Evolutionary conservation across 1,140 invertebrate species (phyloP), one percentile per base, ranked within the genome.

Genomic region (Rhynchophorus ferrugineus): DNA sequence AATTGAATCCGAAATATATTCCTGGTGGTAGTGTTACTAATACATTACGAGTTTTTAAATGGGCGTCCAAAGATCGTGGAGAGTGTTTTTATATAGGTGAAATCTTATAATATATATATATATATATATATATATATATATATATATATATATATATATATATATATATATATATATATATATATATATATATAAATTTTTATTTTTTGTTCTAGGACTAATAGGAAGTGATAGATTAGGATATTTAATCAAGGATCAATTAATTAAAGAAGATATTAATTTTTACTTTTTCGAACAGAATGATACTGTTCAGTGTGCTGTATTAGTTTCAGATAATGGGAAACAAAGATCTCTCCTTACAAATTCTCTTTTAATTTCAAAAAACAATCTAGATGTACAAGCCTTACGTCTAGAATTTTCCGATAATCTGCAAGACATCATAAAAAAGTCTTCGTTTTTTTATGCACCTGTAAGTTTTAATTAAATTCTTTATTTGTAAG

Each of bases 271-370:
- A 71, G 70, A 14, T 22, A 57, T 59, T 24, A 45, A 46, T 56
- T 62, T 14, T 47, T 72, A 73, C 48, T 74, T 74, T 54, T 62
- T 65, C 9, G 52, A 69, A 29, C 66, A 73, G 59, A 51, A 67
- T 5, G 56, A 76, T 18, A 68, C 70, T 24, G 85, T 84, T 8
- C 14, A 41, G 1, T 85, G 85, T 19, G 76, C 78, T 5, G 86
- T 84, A 57, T 68, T 80, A 20, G 78, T 82, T 13, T 67, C 88
- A 21, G 73, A 84, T 59, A 73, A 74, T 7, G 79, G 75, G 19
- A 63, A 69, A 2, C 74, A 79, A 49, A 74, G 84, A 61, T 81
- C 74, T 44, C 59, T 78, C 3, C 72, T 74, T 42, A 78, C 78
- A 2, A 75, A 79, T 11, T 17, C 14, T 20, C n/a, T 17, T 61